phyloP scores from a whole-genome alignment of 2,797 vertebrate genomes.

The Garrulus glandarius region DNA sequence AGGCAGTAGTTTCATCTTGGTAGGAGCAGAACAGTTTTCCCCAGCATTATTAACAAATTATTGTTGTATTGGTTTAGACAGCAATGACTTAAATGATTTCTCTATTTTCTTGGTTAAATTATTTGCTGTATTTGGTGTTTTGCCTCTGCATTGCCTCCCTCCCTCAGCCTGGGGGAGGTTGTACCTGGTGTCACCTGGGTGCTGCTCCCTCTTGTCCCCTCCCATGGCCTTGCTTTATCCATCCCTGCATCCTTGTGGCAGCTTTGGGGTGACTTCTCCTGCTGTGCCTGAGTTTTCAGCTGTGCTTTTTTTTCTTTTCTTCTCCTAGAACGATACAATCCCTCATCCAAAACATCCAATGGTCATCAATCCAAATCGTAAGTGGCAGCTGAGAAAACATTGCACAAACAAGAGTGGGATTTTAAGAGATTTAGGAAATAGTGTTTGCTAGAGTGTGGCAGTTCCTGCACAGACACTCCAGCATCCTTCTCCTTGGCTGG shows the following conservation, averaged over 20 bases:
- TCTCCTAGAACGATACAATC: slow-evolving; percentile 85
- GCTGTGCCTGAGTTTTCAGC: background rate
- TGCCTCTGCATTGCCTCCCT: background rate
- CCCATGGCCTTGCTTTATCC: background rate
- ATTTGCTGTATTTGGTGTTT: background rate
- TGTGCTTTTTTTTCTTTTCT: background rate
- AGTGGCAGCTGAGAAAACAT: slow-evolving; percentile 53
- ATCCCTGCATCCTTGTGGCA: background rate
- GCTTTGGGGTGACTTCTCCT: background rate
- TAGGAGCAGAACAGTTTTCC: background rate
- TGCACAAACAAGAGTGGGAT: fast-evolving
- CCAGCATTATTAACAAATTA: background rate
- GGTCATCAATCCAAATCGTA: slow-evolving; percentile 90
- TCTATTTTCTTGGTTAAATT: background rate
- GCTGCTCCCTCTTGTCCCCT: background rate
- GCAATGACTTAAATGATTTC: background rate
- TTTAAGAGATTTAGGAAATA: background rate
- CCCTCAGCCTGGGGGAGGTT: background rate
- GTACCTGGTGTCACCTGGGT: background rate
- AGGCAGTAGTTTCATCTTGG: background rate
- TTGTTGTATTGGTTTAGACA: background rate
- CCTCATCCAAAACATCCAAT: slow-evolving; percentile 87
- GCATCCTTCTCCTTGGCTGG: background rate
- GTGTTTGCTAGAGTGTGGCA: background rate
- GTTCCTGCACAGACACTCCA: background rate